Conservation (phyloP, 2,888 invertebrate species). For the Phortica magna region DNA sequence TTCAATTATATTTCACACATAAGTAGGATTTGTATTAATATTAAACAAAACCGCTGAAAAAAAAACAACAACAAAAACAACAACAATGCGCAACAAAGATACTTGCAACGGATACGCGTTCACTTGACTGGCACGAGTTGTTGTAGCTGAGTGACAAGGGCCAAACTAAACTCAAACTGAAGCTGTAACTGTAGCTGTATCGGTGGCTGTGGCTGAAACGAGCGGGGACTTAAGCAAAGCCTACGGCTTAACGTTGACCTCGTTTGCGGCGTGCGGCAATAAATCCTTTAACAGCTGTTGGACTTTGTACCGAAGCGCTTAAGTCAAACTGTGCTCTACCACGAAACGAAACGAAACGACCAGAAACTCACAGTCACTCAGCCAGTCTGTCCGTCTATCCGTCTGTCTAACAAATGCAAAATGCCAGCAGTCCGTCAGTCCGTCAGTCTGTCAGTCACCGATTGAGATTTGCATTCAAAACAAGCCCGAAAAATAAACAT, state of each 20-base stretch:
- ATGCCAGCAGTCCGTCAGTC: not conserved
- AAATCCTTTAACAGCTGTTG: constrained; percentile 1
- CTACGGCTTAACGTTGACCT: not conserved
- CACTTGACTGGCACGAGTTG: not conserved
- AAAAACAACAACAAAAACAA: too few species aligned
- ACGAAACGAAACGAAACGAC: not conserved
- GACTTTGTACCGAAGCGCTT: not conserved
- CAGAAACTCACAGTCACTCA: not conserved
- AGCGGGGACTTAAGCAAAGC: not conserved
- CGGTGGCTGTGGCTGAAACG: constrained; percentile 4
- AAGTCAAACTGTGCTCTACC: not conserved
- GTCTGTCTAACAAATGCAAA: too few species aligned
- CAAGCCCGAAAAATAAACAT: not conserved
- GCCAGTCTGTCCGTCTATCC: not conserved
- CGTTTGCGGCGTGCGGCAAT: constrained; percentile 7
- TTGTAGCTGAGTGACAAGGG: not conserved
- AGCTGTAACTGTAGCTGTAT: not conserved
- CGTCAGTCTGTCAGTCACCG: not conserved
- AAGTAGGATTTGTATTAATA: not conserved
- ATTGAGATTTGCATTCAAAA: not conserved
- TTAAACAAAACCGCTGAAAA: not conserved
- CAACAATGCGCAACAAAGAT: not conserved
- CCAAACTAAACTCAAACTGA: constrained; percentile 15
- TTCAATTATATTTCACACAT: not conserved
- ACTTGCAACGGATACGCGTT: not conserved